phyloP scores from a whole-genome alignment of 2,888 invertebrate species.

The Cryptus armator region DNA sequence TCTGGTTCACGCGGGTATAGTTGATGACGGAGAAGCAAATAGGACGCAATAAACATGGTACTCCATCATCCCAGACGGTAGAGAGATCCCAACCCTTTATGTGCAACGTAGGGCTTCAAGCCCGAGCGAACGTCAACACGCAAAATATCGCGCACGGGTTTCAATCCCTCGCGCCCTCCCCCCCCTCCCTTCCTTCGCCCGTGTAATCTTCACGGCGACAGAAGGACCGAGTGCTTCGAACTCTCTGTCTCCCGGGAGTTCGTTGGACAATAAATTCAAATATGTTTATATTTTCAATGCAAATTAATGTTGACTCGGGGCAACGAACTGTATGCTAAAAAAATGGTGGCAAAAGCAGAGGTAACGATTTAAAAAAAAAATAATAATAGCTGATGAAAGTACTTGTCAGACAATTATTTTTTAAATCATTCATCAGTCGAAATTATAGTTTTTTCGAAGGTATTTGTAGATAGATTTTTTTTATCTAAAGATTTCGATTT shows the following conservation, averaged over 20 bases:
- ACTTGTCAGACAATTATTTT: too few species aligned
- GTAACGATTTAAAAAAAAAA: not conserved
- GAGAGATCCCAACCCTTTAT: constrained; percentile 76
- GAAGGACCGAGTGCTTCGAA: constrained; percentile 1
- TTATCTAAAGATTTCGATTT: too few species aligned
- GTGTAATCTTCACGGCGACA: constrained; percentile 16
- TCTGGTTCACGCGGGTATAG: constrained; percentile 52
- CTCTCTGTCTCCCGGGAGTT: not conserved
- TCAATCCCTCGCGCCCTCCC: not conserved
- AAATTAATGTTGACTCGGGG: not conserved
- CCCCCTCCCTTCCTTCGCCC: not conserved
- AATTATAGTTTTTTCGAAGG: too few species aligned
- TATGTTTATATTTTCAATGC: not conserved
- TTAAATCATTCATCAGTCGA: too few species aligned
- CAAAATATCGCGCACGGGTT: constrained; percentile 33
- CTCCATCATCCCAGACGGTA: constrained; percentile 78
- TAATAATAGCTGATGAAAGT: too few species aligned
- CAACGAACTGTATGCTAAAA: not conserved
- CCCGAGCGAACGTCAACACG: constrained; percentile 9
- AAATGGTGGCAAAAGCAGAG: not conserved
- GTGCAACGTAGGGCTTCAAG: constrained; percentile 38
- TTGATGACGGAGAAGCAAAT: constrained; percentile 72
- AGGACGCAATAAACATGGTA: constrained; percentile 81
- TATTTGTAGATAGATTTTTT: too few species aligned
- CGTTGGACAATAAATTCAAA: not conserved